Conservation (phyloP, 2,888 invertebrate species). For the Plebejus anna region DNA sequence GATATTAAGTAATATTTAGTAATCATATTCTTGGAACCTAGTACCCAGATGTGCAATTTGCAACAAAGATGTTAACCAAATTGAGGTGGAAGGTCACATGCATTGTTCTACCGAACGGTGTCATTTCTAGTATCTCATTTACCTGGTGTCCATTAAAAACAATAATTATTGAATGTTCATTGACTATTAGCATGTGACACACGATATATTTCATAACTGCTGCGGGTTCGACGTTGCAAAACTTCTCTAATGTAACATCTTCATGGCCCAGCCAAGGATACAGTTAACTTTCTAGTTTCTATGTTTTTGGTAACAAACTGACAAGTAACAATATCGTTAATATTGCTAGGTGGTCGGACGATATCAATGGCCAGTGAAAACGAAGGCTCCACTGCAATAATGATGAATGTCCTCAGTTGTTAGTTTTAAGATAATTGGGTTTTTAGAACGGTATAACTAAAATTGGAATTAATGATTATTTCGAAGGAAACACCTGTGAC, state of each 20-base stretch:
- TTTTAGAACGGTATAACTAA: too few relatives aligned
- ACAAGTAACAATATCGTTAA: neutral
- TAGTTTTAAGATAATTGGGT: too few relatives aligned
- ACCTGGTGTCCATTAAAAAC: neutral
- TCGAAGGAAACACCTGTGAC: too few relatives aligned
- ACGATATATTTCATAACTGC: constrained; percentile 42
- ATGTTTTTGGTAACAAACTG: neutral
- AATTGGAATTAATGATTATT: too few relatives aligned
- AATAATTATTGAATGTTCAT: constrained; percentile 7
- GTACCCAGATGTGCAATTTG: neutral
- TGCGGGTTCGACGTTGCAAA: constrained; percentile 37
- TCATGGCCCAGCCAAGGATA: constrained; percentile 33
- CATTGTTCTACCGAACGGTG: constrained; percentile 3
- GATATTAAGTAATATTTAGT: neutral
- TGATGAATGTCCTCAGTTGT: too few relatives aligned
- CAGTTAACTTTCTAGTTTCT: neutral
- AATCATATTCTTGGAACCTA: neutral
- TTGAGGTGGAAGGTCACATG: neutral
- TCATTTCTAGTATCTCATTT: constrained; percentile 9
- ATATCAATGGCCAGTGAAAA: too few relatives aligned
- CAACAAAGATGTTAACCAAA: neutral
- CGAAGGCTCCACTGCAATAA: too few relatives aligned
- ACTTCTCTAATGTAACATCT: constrained; percentile 37
- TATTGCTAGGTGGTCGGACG: neutral
- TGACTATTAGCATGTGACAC: constrained; percentile 31